Evolutionary conservation across 2,113 vertebrate genomes (phyloP).

Genomic region (Capreolus pygargus): DNA sequence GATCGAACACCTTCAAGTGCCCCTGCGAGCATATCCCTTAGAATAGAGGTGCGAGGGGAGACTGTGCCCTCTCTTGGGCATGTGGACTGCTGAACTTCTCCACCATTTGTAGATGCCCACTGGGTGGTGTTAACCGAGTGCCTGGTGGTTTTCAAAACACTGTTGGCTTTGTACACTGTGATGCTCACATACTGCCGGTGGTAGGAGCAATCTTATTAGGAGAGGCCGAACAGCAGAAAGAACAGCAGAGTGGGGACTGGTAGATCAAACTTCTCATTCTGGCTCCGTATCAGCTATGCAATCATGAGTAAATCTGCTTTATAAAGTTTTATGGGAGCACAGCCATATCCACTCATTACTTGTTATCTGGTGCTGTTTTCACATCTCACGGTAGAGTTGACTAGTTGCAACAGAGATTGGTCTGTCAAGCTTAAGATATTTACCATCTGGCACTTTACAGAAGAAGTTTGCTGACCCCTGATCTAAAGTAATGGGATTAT

Average conservation of each 20-base stretch:
- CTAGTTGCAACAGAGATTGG: background rate
- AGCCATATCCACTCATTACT: background rate
- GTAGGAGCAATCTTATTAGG: background rate
- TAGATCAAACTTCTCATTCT: constrained; percentile 10
- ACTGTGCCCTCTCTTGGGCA: background rate
- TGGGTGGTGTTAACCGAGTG: background rate
- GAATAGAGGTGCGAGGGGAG: background rate
- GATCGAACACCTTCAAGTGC: background rate
- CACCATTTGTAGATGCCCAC: background rate
- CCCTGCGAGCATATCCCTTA: background rate
- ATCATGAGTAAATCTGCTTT: background rate
- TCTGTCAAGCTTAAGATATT: background rate
- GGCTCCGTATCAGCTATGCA: background rate
- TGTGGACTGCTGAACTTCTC: background rate
- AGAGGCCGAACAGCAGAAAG: background rate
- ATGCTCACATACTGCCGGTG: background rate
- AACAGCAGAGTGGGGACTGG: background rate
- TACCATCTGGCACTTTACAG: background rate
- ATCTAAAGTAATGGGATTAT: background rate
- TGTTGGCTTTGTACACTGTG: background rate
- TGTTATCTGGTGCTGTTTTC: background rate
- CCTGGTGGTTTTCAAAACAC: background rate
- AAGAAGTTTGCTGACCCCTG: background rate
- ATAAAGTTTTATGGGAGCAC: constrained; percentile 31
- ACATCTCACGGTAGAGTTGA: background rate